Conservation (phyloP, 2,797 vertebrate genomes). For the Muscicapa comitata region DNA sequence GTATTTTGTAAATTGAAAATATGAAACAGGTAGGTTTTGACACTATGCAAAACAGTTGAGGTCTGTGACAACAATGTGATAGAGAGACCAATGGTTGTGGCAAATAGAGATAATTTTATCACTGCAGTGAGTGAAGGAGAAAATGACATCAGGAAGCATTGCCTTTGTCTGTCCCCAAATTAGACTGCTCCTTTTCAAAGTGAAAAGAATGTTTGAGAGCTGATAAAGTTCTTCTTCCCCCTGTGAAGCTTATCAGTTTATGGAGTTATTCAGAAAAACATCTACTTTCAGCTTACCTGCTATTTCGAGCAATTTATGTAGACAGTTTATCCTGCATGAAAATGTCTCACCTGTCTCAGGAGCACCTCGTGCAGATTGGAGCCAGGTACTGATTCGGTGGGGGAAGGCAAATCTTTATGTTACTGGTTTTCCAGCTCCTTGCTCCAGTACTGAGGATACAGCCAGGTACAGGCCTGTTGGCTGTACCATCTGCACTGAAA, state of each 20-base stretch:
- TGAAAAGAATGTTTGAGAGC: background rate
- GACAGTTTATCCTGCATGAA: background rate
- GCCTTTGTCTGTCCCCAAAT: background rate
- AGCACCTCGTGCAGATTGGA: background rate
- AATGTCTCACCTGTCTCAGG: background rate
- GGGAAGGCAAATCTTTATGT: background rate
- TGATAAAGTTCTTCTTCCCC: conserved; percentile 2
- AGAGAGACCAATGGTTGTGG: background rate
- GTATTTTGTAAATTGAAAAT: background rate
- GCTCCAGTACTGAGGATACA: background rate
- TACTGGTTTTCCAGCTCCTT: background rate
- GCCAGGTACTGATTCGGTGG: background rate
- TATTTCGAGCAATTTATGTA: background rate
- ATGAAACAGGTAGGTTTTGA: background rate
- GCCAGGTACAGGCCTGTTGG: background rate
- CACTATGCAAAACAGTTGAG: background rate
- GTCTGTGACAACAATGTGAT: background rate
- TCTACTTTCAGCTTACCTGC: background rate
- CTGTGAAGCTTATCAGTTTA: background rate
- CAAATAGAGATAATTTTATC: conserved; percentile 39
- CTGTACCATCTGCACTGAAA: background rate
- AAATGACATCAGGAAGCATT: conserved; percentile 1
- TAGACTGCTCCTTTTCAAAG: background rate
- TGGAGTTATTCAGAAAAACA: background rate
- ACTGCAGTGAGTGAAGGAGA: conserved; percentile 10